Evolutionary conservation across 2,888 invertebrate species (phyloP), one percentile per base, ranked within the genome.

Genomic region (Monopis laevigella): DNA sequence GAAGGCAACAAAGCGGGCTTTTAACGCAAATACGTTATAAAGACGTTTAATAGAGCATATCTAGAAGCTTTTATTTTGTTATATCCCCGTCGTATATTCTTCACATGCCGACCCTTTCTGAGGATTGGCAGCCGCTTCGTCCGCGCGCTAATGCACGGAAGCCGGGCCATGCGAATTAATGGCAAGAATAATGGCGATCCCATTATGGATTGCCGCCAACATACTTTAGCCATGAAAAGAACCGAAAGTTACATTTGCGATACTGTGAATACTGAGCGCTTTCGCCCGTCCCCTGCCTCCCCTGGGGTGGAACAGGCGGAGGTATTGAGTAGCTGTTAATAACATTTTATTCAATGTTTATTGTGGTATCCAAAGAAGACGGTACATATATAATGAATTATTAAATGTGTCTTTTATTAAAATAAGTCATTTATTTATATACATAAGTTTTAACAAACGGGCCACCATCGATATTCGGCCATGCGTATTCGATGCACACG

Each of bases 191-290:
- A 81, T 80, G 78, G 80, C 75, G 70, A 78, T 75, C 73, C 81
- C 81, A 81, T 81, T 81, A 81, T 81, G 81, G 81, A 81, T 81
- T 78, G 81, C 80, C 80, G 81, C 81, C 81, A 81, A 80, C 80
- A 78, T 80, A 78, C 78, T 80, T 80, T 78, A 80, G 74, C 67
- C 71, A 80, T 80, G 78, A 80, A 80, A 80, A 78, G 80, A 80
- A 78, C 78, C 78, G 77, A 80, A 80, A 80, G 78, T 80, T 78
- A 78, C 80, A 78, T 78, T 80, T 78, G 75, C 78, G 78, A 80
- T 78, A 78, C 78, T 77, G 72, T 78, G 78, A 78, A 80, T 80
- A 80, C 78, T 73, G 80, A 77, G 67, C 73, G 64, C 65, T 68
- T 62, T 66, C 56, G 65, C 69, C 54, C 44, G 43, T 21, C 50